These are phyloP conservation scores for Limosa lapponica DNA, from an alignment of 2,797 vertebrate genomes.

Conservation along the genomic window DNA sequence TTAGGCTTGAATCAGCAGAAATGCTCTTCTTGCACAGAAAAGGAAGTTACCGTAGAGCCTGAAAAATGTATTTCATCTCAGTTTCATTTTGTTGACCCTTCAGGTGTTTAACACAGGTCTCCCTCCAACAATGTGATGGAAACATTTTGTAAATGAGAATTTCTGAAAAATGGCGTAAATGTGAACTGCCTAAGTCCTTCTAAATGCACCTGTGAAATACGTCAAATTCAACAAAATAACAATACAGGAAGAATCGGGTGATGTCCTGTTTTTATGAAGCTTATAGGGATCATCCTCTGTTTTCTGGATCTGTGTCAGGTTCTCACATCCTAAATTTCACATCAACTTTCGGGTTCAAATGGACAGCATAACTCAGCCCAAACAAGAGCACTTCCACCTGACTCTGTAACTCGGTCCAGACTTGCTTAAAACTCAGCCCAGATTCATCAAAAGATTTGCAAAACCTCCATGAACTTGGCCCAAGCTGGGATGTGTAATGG, in stretches of 20 bases:
- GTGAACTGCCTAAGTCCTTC: background rate
- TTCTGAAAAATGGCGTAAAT: background rate
- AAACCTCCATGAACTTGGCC: background rate
- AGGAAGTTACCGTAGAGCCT: background rate
- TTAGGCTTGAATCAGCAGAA: background rate
- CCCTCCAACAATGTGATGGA: background rate
- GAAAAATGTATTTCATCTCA: background rate
- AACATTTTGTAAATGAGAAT: background rate
- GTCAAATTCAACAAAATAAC: background rate
- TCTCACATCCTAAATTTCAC: slow-evolving; percentile 50
- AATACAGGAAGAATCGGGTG: background rate
- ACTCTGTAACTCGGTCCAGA: background rate
- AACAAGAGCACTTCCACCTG: slow-evolving; percentile 34
- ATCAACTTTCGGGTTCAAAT: background rate
- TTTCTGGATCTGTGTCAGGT: background rate
- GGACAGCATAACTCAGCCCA: background rate
- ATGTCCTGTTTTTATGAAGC: background rate
- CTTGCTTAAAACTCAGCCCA: background rate
- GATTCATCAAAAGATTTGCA: slow-evolving; percentile 21
- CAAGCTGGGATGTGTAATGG: background rate
- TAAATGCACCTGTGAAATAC: background rate
- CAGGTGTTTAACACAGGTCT: background rate
- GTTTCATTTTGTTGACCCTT: background rate
- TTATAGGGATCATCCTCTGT: background rate
- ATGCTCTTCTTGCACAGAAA: background rate